These are phyloP conservation scores for Watsonalla cultraria DNA, from an alignment of 2,888 invertebrate species.

Conservation along the genomic window DNA sequence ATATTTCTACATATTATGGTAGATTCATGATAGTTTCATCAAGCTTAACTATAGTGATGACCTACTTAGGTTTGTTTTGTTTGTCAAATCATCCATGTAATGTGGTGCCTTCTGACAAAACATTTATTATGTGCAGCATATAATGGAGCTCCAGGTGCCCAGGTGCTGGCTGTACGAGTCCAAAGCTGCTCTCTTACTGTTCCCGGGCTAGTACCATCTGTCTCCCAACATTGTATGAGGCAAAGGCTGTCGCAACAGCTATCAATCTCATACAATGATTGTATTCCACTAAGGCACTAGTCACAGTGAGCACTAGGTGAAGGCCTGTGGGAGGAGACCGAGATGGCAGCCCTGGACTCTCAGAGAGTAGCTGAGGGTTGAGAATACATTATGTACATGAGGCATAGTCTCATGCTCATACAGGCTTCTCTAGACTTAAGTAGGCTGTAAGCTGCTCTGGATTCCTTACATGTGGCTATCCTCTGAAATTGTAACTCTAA, in stretches of 20 bases:
- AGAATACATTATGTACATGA: slow-evolving; percentile 66
- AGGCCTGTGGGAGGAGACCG: slow-evolving; percentile 33
- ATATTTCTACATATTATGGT: too few relatives aligned
- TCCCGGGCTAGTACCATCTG: slow-evolving; percentile 33
- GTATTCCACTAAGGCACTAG: slow-evolving; percentile 38
- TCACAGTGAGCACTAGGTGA: slow-evolving; percentile 6
- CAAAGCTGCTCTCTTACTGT: slow-evolving; percentile 56
- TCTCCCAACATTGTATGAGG: slow-evolving; percentile 37
- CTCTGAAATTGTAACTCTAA: slow-evolving; percentile 50
- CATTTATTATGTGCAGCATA: slow-evolving; percentile 53
- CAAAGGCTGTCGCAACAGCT: slow-evolving; percentile 18
- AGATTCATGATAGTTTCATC: too few relatives aligned
- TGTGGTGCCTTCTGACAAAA: neutral
- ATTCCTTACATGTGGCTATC: slow-evolving; percentile 54
- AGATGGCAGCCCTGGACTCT: slow-evolving; percentile 41
- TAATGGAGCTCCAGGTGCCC: slow-evolving; percentile 41
- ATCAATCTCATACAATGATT: slow-evolving; percentile 36
- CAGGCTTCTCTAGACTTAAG: slow-evolving; percentile 68
- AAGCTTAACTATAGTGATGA: too few relatives aligned
- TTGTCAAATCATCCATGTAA: neutral
- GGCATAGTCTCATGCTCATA: slow-evolving; percentile 54
- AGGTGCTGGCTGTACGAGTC: slow-evolving; percentile 54
- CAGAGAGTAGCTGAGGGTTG: slow-evolving; percentile 54
- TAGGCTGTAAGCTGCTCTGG: slow-evolving; percentile 57
- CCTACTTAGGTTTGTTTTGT: neutral